These are phyloP conservation scores for Andrena flavipes DNA, from an alignment of 2,888 invertebrate species.

Conservation along the genomic window DNA sequence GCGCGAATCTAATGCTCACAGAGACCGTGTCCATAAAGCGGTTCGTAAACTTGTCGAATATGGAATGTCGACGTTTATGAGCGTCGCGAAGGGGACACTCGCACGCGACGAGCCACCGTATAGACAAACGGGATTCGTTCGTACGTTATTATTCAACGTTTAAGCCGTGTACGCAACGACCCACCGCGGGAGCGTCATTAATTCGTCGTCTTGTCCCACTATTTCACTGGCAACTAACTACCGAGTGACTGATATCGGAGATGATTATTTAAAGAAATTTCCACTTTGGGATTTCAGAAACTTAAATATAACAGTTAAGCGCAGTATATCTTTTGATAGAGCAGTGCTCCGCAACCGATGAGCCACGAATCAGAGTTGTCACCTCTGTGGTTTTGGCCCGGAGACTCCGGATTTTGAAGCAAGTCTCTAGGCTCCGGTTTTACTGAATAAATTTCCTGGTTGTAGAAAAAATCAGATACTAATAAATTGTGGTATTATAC, in stretches of 20 bases:
- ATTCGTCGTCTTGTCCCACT: constrained; percentile 26
- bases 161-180: neutral
- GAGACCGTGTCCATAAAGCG: constrained; percentile 37
- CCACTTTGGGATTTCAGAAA: no score
- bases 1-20: neutral
- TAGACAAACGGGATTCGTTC: constrained; percentile 19
- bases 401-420: no score
- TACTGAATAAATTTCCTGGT: no score
- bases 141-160: neutral
- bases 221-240: constrained; percentile 3
- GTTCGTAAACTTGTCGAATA: constrained; percentile 62
- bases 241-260: neutral
- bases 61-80: constrained; percentile 52
- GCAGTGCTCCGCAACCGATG: no score
- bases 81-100: neutral
- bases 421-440: no score
- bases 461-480: no score
- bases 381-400: no score
- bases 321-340: no score
- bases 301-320: no score
- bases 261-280: constrained; percentile 2
- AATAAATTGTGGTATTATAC: no score
- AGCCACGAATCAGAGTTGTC: no score
- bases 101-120: neutral
- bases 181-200: constrained; percentile 6